Evolutionary conservation across 2,113 vertebrate genomes (phyloP).

Genomic region (Ammodytes dubius): DNA sequence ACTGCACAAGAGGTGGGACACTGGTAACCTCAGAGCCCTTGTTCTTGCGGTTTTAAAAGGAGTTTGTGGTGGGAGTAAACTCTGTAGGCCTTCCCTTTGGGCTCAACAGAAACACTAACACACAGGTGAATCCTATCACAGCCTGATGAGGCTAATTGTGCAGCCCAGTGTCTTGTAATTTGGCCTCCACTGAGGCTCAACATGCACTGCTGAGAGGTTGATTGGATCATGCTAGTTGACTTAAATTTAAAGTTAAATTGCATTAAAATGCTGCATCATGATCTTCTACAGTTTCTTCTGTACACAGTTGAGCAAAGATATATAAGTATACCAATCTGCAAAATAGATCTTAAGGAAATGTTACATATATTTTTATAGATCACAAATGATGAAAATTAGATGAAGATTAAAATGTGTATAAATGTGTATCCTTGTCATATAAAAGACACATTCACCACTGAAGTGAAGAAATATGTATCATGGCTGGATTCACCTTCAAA

Average conservation of each 20-base stretch:
- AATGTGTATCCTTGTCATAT: not conserved
- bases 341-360: not conserved
- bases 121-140: conserved; percentile 71
- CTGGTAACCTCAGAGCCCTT: not conserved
- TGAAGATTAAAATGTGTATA: not conserved
- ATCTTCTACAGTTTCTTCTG: not conserved
- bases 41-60: conserved; percentile 10
- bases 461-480: too few relatives aligned
- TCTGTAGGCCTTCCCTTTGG: not conserved
- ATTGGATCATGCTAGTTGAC: not conserved
- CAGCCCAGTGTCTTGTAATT: not conserved
- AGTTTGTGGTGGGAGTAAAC: not conserved
- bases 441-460: too few relatives aligned
- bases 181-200: not conserved
- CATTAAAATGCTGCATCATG: not conserved
- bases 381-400: not conserved
- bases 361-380: not conserved
- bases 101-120: conserved; percentile 1
- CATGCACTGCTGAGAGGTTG: not conserved
- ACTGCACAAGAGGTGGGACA: not conserved
- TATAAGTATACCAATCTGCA: too few relatives aligned
- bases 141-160: conserved; percentile 49
- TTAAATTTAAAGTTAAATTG: not conserved
- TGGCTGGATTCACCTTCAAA: too few relatives aligned
- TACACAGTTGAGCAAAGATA: not conserved